Evolutionary conservation across 2,113 vertebrate genomes (phyloP).

Genomic region (Shinisaurus crocodilurus): DNA sequence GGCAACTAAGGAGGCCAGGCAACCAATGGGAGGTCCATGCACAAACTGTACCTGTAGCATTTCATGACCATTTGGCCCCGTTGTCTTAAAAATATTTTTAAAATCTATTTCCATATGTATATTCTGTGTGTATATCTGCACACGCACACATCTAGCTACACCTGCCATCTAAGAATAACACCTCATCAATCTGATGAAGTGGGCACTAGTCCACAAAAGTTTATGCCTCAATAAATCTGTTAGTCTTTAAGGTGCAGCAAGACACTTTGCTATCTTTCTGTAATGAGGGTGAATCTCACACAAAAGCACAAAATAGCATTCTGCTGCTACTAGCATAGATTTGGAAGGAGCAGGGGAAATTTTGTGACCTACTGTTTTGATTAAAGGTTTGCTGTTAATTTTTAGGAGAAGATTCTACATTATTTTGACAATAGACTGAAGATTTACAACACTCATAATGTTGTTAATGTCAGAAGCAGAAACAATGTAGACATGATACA

Average conservation of each 20-base stretch:
- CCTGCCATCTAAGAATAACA: not conserved
- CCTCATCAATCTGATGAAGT: not conserved
- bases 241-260: not conserved
- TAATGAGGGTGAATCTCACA: slow-evolving; percentile 49
- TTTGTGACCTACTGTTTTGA: slow-evolving; percentile 33
- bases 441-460: slow-evolving; percentile 38
- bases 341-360: slow-evolving; percentile 48
- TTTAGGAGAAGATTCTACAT: slow-evolving; percentile 43
- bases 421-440: slow-evolving; percentile 37
- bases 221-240: not conserved
- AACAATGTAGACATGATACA: slow-evolving; percentile 29
- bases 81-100: too few species aligned
- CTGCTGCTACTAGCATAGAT: not conserved
- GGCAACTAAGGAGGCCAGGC: not conserved
- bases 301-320: slow-evolving; percentile 15
- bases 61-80: not conserved
- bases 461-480: slow-evolving; percentile 43
- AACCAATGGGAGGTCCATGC: not conserved
- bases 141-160: not conserved
- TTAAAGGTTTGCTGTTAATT: slow-evolving; percentile 40
- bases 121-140: not conserved
- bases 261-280: not conserved
- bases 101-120: too few species aligned
- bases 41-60: not conserved
- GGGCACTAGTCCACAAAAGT: not conserved